These are phyloP conservation scores for Platysternon megacephalum DNA, from an alignment of 2,113 vertebrate genomes.

Conservation along the genomic window DNA sequence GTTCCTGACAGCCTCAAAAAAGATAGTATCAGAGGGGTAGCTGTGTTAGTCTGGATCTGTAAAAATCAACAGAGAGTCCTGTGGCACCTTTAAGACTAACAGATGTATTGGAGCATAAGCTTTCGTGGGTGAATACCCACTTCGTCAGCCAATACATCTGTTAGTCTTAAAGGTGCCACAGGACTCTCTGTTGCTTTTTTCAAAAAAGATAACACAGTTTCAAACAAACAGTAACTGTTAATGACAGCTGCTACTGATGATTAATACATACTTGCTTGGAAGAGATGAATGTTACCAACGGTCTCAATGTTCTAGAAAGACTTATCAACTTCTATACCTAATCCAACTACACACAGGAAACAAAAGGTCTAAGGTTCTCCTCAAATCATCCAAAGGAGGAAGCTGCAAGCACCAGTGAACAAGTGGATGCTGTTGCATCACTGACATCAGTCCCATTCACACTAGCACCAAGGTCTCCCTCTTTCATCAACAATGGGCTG, in stretches of 20 bases:
- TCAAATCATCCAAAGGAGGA: neutral
- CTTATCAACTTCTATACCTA: neutral
- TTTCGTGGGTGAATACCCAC: no score
- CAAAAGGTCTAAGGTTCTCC: neutral
- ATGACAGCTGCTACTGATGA: neutral
- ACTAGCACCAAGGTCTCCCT: neutral
- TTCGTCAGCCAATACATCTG: no score
- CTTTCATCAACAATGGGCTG: neutral
- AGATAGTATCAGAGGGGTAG: no score
- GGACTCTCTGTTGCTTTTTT: no score
- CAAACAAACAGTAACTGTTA: neutral
- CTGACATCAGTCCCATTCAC: neutral
- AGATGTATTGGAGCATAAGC: no score
- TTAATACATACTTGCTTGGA: neutral
- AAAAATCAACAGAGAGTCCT: no score
- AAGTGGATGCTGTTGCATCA: fast-evolving
- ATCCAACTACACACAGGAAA: neutral
- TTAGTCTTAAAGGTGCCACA: no score
- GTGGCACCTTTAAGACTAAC: no score
- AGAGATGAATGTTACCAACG: neutral
- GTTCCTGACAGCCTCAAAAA: neutral
- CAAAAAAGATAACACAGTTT: no score
- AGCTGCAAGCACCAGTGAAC: neutral
- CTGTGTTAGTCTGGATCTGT: no score
- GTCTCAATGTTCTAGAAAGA: neutral